A percentile compares a stretch with the other conserved stretches of the same genome.
Conservation (phyloP, 2,888 invertebrate species). For the Lamproptera curius region DNA sequence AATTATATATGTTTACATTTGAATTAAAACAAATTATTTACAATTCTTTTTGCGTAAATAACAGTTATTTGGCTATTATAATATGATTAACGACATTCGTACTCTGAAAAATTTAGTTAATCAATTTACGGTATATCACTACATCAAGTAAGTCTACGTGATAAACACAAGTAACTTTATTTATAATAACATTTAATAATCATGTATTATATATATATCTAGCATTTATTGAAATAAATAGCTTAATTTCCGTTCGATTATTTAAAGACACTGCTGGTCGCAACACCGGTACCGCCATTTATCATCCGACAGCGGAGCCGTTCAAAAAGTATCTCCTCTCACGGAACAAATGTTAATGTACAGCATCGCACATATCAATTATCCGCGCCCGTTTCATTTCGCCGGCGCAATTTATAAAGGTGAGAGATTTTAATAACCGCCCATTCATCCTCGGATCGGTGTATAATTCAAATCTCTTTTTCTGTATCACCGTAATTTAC, state of each 20-base stretch:
- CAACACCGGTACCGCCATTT: constrained; percentile 17
- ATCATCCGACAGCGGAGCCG: constrained; percentile 25
- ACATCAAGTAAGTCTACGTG: too few species aligned
- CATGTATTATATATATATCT: too few species aligned
- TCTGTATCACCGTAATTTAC: constrained; percentile 75
- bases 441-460: constrained; percentile 65
- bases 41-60: too few species aligned
- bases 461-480: constrained; percentile 74
- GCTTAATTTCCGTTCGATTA: not conserved
- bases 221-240: not conserved
- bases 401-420: constrained; percentile 48
- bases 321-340: constrained; percentile 14
- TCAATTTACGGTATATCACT: too few species aligned
- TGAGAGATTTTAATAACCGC: constrained; percentile 60
- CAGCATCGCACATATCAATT: constrained; percentile 28
- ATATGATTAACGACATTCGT: too few species aligned
- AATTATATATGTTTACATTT: too few species aligned
- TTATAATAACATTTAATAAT: too few species aligned
- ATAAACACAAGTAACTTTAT: too few species aligned
- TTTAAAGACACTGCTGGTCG: not conserved
- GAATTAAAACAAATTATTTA: too few species aligned
- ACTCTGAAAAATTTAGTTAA: too few species aligned
- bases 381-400: constrained; percentile 42
- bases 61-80: too few species aligned
- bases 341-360: constrained; percentile 21